A percentile compares a stretch with the other conserved stretches of the same genome.
These are phyloP conservation scores for Electrona antarctica DNA, from an alignment of 2,113 vertebrate species.

Conservation along the genomic window DNA sequence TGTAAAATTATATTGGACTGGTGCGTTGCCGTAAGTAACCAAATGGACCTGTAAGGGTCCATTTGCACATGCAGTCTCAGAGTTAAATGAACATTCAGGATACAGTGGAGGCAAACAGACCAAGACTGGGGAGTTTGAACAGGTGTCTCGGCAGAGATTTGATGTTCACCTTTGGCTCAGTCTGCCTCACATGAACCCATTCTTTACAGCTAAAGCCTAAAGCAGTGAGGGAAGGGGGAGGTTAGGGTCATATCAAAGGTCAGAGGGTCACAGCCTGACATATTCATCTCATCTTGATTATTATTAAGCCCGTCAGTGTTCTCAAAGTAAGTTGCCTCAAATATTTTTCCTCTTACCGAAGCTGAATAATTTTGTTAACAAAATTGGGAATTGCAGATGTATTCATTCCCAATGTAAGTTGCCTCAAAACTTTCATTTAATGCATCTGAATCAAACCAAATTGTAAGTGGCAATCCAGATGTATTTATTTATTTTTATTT, in stretches of 20 bases:
- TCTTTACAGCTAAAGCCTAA: conserved; percentile 5
- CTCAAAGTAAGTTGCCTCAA: no score
- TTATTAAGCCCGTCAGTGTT: no score
- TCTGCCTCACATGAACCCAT: conserved; percentile 56
- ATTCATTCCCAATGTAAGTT: no score
- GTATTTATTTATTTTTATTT: background rate
- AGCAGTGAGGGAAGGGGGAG: background rate
- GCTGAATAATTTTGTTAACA: no score
- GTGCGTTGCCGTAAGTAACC: conserved; percentile 50
- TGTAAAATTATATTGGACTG: conserved; percentile 24
- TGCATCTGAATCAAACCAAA: no score
- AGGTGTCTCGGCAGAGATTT: conserved; percentile 65
- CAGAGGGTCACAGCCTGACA: conserved; percentile 34
- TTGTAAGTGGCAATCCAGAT: background rate
- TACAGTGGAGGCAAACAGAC: conserved; percentile 55
- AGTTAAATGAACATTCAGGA: no score
- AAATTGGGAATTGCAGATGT: no score
- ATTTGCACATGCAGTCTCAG: no score
- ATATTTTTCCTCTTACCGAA: no score
- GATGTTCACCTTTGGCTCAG: conserved; percentile 33
- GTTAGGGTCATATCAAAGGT: conserved; percentile 22
- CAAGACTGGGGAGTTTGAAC: conserved; percentile 74
- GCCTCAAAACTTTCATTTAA: no score
- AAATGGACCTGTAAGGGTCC: no score
- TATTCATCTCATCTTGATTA: background rate